These are phyloP conservation scores for Oophaga pumilio DNA, from an alignment of 2,113 vertebrate species.

Conservation along the genomic window DNA sequence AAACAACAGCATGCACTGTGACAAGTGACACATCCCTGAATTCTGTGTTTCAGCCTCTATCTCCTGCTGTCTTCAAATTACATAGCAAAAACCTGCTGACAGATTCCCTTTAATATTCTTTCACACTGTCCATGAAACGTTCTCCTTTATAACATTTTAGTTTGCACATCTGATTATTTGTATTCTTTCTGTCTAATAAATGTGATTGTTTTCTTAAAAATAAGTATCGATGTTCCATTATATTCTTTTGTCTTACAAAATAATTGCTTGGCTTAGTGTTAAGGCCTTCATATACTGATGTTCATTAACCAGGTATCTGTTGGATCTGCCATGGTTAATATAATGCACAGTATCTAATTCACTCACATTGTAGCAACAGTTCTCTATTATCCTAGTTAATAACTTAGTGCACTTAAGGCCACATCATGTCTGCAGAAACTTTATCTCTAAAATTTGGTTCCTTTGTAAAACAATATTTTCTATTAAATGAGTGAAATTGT, in stretches of 20 bases:
- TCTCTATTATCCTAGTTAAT: neutral
- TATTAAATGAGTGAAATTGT: neutral
- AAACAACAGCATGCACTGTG: too few relatives aligned
- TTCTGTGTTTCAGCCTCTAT: too few relatives aligned
- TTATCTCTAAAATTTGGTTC: neutral
- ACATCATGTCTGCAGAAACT: neutral
- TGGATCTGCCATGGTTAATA: neutral
- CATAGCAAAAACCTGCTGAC: too few relatives aligned
- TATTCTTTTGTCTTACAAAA: neutral
- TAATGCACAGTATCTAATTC: neutral
- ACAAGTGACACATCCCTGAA: too few relatives aligned
- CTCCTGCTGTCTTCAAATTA: too few relatives aligned
- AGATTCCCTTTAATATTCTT: neutral
- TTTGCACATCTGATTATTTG: neutral
- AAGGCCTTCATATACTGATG: neutral
- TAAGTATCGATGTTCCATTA: neutral
- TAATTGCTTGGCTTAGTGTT: slow-evolving; percentile 1
- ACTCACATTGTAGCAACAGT: neutral
- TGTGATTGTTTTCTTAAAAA: neutral
- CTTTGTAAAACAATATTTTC: neutral
- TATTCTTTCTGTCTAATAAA: neutral
- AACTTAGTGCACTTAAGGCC: neutral
- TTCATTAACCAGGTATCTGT: neutral
- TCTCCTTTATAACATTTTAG: neutral
- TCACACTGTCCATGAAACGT: neutral